Conservation (phyloP, 2,888 invertebrate species). For the Eristalinus aeneus region DNA sequence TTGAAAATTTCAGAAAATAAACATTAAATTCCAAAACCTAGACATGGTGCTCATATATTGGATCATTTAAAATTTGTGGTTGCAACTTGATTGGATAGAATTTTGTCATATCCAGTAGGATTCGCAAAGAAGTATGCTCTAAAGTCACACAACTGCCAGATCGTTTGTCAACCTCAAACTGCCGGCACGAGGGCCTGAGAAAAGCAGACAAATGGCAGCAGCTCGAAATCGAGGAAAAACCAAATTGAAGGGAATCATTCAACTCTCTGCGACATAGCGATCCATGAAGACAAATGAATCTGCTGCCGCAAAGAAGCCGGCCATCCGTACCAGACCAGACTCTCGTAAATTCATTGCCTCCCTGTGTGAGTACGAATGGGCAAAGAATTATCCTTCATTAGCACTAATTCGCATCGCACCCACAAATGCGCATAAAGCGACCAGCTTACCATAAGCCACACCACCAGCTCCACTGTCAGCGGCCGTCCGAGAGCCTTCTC, state of each 20-base stretch:
- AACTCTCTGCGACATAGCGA: background rate
- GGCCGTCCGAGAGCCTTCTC: background rate
- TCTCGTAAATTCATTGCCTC: background rate
- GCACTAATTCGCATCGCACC: background rate
- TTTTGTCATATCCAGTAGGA: too few relatives aligned
- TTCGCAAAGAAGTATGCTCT: too few relatives aligned
- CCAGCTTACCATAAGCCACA: background rate
- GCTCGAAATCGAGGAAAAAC: background rate
- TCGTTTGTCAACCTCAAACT: background rate
- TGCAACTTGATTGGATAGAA: too few relatives aligned
- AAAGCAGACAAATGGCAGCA: background rate
- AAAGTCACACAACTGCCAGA: too few relatives aligned
- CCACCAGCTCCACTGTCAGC: background rate
- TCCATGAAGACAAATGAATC: background rate
- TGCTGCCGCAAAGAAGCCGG: background rate
- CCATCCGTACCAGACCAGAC: background rate
- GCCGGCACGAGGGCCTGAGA: background rate
- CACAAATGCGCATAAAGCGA: background rate
- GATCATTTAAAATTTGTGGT: too few relatives aligned
- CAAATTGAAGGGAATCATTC: background rate
- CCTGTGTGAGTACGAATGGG: background rate
- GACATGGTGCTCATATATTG: too few relatives aligned
- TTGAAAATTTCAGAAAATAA: too few relatives aligned
- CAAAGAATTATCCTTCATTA: background rate
- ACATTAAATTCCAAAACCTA: too few relatives aligned